Base-by-base conservation (phyloP, 1,140 invertebrate species). In the Phymorhynchus buccinoides region DNA sequence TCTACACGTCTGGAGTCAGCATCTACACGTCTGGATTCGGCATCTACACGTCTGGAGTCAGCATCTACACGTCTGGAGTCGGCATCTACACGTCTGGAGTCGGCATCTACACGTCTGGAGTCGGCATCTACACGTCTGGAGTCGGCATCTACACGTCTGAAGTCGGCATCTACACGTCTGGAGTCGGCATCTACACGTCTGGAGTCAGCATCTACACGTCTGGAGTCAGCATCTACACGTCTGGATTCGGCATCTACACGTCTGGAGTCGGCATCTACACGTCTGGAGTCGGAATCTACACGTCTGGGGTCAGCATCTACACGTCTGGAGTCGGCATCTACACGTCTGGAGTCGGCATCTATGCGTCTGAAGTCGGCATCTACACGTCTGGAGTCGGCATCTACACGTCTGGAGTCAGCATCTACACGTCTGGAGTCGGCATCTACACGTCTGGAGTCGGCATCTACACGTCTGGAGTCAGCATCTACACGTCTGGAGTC, bases 141-240 rank as follows among this genome's bases (percentile, higher is more conserved):
- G 78, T 16, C 0, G 32, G 14, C 3, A 48, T 22, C 41, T 27
- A 6, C 39, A 27, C 22, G 78, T 44, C 78, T 37, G n/a, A 27
- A 18, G n/a, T 42, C 41, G 41, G 22, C 1, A 14, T 80, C 78
- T 22, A 30, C 14, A 44, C 78, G 78, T n/a, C 41, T 41, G 4
- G 78, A 80, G 27, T 80, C 41, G 3, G 41, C 42, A 52, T 52
- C 48, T 48, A 71, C 66, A 71, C 66, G 66, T 71, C 66, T n/a
- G 66, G 66, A 30, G 32, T 71, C 66, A 48, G 14, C 39, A 80
- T 44, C 41, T n/a, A 42, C 39, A 44, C 22, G 78, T 32, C 78
- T 41, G n/a, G 41, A 42, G 30, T 42, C 78, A 44, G 41, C 48
- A 52, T 52, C 41, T 9, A 80, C 14, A 44, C 78, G 78, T 42